Base-by-base conservation (phyloP, 2,888 invertebrate genomes). In the Timema cristinae region DNA sequence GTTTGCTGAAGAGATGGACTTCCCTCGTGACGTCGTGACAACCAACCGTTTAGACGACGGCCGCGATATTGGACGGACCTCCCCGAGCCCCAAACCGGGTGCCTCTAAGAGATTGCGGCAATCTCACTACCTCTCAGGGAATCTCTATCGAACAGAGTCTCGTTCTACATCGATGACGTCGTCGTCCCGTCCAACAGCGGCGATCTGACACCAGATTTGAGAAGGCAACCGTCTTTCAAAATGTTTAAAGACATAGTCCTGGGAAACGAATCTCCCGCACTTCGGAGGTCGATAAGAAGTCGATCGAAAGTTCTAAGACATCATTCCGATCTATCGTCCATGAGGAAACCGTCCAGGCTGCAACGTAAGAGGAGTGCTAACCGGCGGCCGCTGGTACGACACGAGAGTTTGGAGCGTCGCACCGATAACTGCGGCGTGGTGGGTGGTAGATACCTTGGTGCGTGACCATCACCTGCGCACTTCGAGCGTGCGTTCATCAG, bases 141-240 rank as follows among this genome's bases (percentile, higher is more conserved):
- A 48, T 70, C 70, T 51, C 75, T 75, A 13, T 67, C 71, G 15
- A 73, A 75, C 69, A 63, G 75, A 6, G 71, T 73, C 63, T 71
- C 72, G 56, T 73, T 74, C 74, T 75, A 72, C 72, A 74, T 75
- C 52, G 73, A 75, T 68, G 74, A 74, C 63, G 52, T 51, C 7
- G 52, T 70, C 9, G 15, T 51, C 8, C 66, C 66, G 5, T 49
- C 69, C 5, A 56, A 63, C 47, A 51, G 51, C n/a, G 66, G 70
- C n/a, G 9, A 13, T 9, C 66, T 63, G 6, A 49, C 66, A 8
- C 50, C 50, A 9, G 67, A 68, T 52, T 49, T 73, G 51, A 13
- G 54, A 6, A 11, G 50, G 32, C 49, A 56, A 11, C 47, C 47
- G 52, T 59, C 59, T 15, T 48, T 32, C 13, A 56, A 71, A 49